Evolutionary conservation across 2,113 vertebrate species (phyloP), one percentile per base, ranked within the genome.

Genomic region (Oncorhynchus mykiss): DNA sequence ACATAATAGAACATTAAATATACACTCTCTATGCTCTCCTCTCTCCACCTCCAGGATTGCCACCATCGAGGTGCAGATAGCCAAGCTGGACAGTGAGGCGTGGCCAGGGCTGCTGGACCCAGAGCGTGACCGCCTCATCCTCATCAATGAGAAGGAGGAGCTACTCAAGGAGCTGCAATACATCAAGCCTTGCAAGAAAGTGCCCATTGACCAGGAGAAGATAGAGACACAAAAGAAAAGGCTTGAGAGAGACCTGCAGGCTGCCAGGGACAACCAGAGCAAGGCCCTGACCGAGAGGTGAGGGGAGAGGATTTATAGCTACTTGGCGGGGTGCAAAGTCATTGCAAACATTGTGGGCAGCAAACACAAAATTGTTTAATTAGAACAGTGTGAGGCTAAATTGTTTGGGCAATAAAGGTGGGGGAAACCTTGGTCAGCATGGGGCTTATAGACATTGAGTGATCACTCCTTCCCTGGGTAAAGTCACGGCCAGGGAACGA

Each of bases 141-240:
- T 99, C 76, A 98, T 99, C 86, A 98, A 94, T 0, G 98, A 99
- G 91, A 99, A 99, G 83, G 97, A 99, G 88, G 97, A 99, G 90
- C 94, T 99, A 27, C 91, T 99, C 71, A 99, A 98, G 86, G 98
- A 99, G 90, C 96, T 99, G 94, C 92, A 96, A 67, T 98, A 97
- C 78, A 85, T 95, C 72, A 92, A 91, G 39, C 97, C 96, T 3
- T 91, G 95, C 2, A 93, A 94, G 70, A 95, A 95, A 82, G 91
- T 93, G 13, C 95, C 95, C 74, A 92, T 89, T 48, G 96, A 99
- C 67, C 95, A 94, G 0, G 93, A 97, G 83, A 94, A 93, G 80
- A 93, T 99, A 77, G 96, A 99, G 86, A 88, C 80, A 0, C 95
- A 98, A 86, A 96, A 95, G 82, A 96, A 93, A 54, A 93, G 93